Evolutionary conservation across 2,797 vertebrate species (phyloP), one percentile per base, ranked within the genome.

Genomic region (Garrulus glandarius): DNA sequence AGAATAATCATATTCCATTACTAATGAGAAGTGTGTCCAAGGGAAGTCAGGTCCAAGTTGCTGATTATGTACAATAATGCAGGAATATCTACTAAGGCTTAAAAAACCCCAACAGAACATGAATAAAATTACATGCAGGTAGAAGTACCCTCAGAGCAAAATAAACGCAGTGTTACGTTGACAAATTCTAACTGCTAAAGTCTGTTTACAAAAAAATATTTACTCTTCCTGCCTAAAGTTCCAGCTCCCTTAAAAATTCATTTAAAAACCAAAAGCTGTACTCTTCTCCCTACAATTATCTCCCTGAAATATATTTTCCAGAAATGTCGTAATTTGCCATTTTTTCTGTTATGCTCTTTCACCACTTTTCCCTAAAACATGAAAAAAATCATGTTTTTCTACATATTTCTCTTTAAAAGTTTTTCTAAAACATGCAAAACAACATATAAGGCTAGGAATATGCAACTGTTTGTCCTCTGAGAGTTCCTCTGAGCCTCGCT

Each of bases 11-110:
- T 98, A 99, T 97, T 99, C 99, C 85, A 99, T 95, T 82, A 99
- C 98, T 85, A 99, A 93, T 50, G 98, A 98, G 97, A 99, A 99
- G 60, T 96, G 88, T 70, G 84, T 95, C 99, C 99, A 99, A 27
- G 99, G 99, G 83, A 99, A 99, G 96, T 99, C 98, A 5, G 98
- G 95, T 69, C 98, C 98, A 65, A 99, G 97, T 55, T 98, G 97
- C 77, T 98, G 98, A 96, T 98, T 98, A 78, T 97, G 98, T 95
- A 98, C 94, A 92, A 99, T 65, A 63, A 98, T 24, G 84, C 98
- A 99, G 94, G 97, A 97, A 84, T 96, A 98, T 81, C 89, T 95
- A 68, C 87, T 92, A 84, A 98, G 83, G 27, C 99, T 98, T 97
- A 74, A 95, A 97, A 84, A 95, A 72, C 5, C 24, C 3, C 50